phyloP scores from a whole-genome alignment of 64 coral and sea anemone genomes.

The Pocillopora damicornis region DNA sequence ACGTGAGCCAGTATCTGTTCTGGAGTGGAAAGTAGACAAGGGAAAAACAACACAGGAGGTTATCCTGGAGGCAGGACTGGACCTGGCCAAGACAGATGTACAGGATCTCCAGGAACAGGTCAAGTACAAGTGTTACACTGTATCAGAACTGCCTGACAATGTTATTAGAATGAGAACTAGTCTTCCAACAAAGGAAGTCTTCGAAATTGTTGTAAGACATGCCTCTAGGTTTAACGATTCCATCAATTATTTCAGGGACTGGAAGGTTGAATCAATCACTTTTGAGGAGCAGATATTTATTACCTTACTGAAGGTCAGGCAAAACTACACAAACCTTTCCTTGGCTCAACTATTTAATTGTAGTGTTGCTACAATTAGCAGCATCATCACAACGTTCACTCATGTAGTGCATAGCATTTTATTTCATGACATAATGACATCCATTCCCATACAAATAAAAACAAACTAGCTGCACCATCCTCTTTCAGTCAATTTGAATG shows the following conservation, averaged over 20 bases:
- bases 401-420: constrained; percentile 4
- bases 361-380: not conserved
- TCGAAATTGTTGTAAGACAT: constrained; percentile 8
- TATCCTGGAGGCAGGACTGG: no score
- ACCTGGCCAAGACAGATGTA: no score
- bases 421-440: not conserved
- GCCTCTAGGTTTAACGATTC: not conserved
- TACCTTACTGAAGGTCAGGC: not conserved
- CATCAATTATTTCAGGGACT: not conserved
- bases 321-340: constrained; percentile 11
- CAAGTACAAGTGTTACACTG: no score
- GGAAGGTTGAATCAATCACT: constrained; percentile 9
- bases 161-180: not conserved
- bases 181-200: constrained; percentile 18
- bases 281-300: constrained; percentile 13
- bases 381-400: not conserved
- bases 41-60: no score
- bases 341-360: constrained; percentile 9
- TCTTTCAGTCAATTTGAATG: no score
- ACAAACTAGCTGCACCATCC: no score
- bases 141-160: not conserved
- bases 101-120: no score
- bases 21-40: no score
- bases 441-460: not conserved
- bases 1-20: no score